Evolutionary conservation across 2,888 invertebrate species (phyloP), one percentile per base, ranked within the genome.

Genomic region (Plutella xylostella): DNA sequence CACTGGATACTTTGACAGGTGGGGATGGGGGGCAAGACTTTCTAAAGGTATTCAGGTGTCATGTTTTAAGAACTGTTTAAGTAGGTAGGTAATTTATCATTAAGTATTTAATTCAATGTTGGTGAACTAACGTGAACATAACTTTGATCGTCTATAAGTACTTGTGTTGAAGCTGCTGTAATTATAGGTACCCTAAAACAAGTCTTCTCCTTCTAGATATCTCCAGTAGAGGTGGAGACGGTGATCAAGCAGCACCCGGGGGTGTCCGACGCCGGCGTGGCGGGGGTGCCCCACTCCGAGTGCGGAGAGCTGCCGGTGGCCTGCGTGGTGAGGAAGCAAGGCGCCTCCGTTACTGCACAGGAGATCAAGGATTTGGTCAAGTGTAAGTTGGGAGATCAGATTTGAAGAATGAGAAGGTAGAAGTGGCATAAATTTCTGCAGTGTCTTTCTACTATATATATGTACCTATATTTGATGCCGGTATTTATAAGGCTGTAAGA

Each of bases 341-440:
- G 30, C 18, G 31, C 38, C n/a, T 34, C 12, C 2, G 30, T 50
- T 22, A 46, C 46, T 3, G 48, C 48, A 11, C 42, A 50, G 20
- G 46, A 55, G 48, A 45, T 55, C 45, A 20, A 50, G 46, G 41
- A 53, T 51, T n/a, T 54, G 39, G 44, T 55, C 47, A 48, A 54
- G 50, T 20, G 53, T 52, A 43, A 48, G 48, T 25, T 67, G 5
- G 11, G 2, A 15, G 22, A 11, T 12, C 20, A 12, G 2, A 12
- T 17, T 17, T 17, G 15, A 15, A 15, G 15, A 22, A 3, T 28
- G n/a, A 28, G 6, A 28, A 25, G 5, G 25, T 7, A 7, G 25
- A 25, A 7, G 25, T 5, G 6, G 9, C 9, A 25, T 25, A 5
- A 25, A 25, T 25, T 5, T 7, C 25, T 25, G 6, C 5, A 9